A percentile compares a stretch with the other conserved stretches of the same genome.
Evolutionary conservation across 2,888 invertebrate genomes (phyloP).

Genomic region (Cosmia trapezina): DNA sequence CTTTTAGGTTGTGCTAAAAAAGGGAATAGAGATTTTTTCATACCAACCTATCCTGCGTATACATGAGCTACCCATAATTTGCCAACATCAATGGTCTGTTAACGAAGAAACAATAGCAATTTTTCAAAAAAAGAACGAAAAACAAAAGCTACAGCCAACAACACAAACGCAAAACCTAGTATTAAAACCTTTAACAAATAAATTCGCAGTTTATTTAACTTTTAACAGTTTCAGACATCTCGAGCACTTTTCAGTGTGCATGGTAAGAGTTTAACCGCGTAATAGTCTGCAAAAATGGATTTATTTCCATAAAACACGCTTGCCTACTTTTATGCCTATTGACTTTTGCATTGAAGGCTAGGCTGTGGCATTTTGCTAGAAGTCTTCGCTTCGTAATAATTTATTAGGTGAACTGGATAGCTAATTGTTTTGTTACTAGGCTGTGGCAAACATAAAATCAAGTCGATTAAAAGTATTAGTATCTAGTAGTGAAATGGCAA

Average conservation of each 20-base stretch:
- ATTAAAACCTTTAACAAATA: constrained; percentile 45
- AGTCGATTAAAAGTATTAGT: neutral
- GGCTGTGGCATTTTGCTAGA: neutral
- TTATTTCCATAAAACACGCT: constrained; percentile 39
- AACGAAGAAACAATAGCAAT: neutral
- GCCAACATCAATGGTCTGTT: neutral
- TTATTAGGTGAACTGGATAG: neutral
- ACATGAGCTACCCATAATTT: neutral
- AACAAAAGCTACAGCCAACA: constrained; percentile 5
- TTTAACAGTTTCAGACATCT: constrained; percentile 58
- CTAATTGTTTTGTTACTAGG: neutral
- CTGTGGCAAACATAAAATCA: neutral
- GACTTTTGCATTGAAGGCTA: constrained; percentile 26
- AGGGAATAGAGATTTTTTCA: no score
- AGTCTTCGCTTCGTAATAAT: constrained; percentile 14
- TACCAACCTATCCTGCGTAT: neutral
- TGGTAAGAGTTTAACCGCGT: constrained; percentile 46
- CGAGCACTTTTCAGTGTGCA: constrained; percentile 39
- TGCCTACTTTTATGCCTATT: constrained; percentile 31
- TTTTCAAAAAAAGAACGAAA: neutral
- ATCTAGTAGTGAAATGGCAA: neutral
- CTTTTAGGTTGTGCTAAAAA: neutral
- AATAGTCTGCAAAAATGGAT: constrained; percentile 49
- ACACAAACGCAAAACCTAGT: constrained; percentile 7
- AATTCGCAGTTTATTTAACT: constrained; percentile 55